Percentiles rank a stretch among this genome's conserved stretches.
Evolutionary conservation across 2,113 vertebrate genomes (phyloP).

Genomic region (Lethenteron reissneri): DNA sequence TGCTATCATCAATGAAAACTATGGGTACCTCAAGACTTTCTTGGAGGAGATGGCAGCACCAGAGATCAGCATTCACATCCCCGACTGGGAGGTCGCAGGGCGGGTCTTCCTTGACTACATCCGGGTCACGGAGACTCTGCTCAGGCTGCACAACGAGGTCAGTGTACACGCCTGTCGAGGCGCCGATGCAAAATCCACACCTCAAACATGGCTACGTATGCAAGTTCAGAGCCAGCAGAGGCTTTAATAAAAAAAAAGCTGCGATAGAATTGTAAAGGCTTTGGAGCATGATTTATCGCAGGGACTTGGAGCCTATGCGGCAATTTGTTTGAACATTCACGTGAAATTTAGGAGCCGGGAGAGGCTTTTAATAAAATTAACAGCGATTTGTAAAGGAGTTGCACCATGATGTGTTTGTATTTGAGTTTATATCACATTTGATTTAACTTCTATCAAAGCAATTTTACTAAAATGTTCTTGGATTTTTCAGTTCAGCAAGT

Average conservation of each 20-base stretch:
- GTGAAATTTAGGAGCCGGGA: no score
- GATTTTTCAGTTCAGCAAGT: background rate
- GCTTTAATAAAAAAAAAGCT: background rate
- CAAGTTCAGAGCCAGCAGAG: background rate
- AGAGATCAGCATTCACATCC: conserved; percentile 45
- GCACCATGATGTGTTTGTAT: background rate
- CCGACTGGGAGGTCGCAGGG: conserved; percentile 70
- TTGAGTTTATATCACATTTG: background rate
- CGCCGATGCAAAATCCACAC: no score
- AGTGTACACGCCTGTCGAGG: background rate
- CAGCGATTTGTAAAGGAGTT: no score
- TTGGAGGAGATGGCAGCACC: conserved; percentile 52
- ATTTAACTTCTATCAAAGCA: no score
- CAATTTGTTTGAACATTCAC: no score
- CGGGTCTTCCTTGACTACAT: conserved; percentile 83
- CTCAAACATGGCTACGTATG: background rate
- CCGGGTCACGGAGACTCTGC: conserved; percentile 43
- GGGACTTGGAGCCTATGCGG: background rate
- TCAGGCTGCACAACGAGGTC: conserved; percentile 47
- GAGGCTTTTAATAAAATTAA: no score
- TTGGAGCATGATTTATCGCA: background rate
- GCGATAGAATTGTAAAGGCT: background rate
- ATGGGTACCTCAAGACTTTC: conserved; percentile 62
- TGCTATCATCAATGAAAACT: conserved; percentile 81
- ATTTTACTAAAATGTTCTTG: background rate